Conservation (phyloP, 2,888 invertebrate species). For the Dryadula phaetusa region DNA sequence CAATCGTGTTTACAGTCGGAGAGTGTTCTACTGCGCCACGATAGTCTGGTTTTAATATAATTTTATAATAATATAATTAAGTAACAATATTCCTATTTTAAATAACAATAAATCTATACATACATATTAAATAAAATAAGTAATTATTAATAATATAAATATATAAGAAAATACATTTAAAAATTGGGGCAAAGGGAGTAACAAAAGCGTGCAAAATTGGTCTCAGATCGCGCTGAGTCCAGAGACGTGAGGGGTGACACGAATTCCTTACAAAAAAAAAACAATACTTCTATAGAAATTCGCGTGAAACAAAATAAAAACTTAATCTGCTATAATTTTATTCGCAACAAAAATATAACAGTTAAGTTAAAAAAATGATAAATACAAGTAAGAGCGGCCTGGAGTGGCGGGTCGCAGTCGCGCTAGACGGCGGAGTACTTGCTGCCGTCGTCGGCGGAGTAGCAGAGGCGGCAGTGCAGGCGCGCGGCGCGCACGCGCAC, state of each 20-base stretch:
- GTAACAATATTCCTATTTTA: too few relatives aligned
- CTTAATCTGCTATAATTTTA: constrained; percentile 17
- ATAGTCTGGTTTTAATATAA: too few relatives aligned
- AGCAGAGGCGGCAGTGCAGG: constrained; percentile 98
- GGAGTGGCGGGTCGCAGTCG: too few relatives aligned
- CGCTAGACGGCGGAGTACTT: constrained; percentile 93
- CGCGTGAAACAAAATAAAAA: not conserved
- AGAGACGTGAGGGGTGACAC: constrained; percentile 62
- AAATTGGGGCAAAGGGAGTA: constrained; percentile 11
- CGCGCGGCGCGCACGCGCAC: constrained; percentile 94
- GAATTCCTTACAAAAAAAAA: not conserved
- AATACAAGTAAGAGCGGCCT: too few relatives aligned
- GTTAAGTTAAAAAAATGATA: too few relatives aligned
- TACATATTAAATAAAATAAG: too few relatives aligned
- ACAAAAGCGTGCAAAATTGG: constrained; percentile 75
- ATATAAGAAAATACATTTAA: too few relatives aligned
- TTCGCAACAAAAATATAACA: constrained; percentile 3
- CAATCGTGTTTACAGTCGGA: too few relatives aligned
- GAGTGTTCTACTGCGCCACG: too few relatives aligned
- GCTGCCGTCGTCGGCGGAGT: constrained; percentile 97
- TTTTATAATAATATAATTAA: too few relatives aligned
- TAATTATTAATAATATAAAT: too few relatives aligned
- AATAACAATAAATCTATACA: too few relatives aligned
- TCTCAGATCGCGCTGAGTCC: constrained; percentile 78
- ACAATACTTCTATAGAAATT: not conserved